These are phyloP conservation scores for Pseudorasbora parva DNA, from an alignment of 2,113 vertebrate species.

Conservation along the genomic window DNA sequence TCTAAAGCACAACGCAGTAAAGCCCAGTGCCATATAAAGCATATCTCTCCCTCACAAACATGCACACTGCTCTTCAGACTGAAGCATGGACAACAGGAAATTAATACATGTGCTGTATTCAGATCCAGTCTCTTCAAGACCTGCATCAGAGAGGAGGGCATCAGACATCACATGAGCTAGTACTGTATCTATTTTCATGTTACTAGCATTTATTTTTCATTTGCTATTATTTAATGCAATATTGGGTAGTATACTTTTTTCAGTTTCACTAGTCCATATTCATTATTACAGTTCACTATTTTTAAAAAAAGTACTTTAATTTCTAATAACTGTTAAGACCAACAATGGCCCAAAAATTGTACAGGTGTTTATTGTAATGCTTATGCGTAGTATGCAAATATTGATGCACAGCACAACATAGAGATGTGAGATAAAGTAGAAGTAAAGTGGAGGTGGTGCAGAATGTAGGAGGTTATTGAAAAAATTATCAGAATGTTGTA, in stretches of 20 bases:
- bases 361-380: neutral
- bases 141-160: neutral
- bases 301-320: neutral
- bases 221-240: neutral
- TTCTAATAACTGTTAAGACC: neutral
- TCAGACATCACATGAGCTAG: neutral
- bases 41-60: slow-evolving; percentile 27
- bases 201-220: neutral
- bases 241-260: neutral
- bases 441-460: no score
- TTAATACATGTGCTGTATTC: neutral
- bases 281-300: neutral
- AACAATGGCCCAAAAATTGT: neutral
- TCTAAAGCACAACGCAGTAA: slow-evolving; percentile 20
- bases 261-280: neutral
- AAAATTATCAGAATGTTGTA: no score
- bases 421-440: no score
- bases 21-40: slow-evolving; percentile 11
- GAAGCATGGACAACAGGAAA: neutral
- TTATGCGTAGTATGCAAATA: neutral
- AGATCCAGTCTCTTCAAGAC: neutral
- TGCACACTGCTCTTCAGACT: slow-evolving; percentile 19
- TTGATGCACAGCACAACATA: neutral
- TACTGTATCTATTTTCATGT: neutral
- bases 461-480: no score